Evolutionary conservation across 2,888 invertebrate species (phyloP), one percentile per base, ranked within the genome.

Genomic region (Napeogenes inachia): DNA sequence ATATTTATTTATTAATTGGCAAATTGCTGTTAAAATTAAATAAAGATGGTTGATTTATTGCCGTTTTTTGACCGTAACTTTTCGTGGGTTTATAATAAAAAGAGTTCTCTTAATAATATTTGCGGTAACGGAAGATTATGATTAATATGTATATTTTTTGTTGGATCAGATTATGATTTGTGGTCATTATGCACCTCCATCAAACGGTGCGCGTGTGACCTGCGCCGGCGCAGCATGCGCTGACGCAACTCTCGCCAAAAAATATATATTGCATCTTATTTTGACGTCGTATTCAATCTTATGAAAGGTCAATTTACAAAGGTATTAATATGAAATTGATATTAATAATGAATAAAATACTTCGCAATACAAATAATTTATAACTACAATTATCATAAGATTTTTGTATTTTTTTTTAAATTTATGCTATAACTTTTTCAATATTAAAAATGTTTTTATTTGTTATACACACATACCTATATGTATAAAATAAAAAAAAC

Each of bases 71-170:
- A 55, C 64, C 30, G 61, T 54, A 56, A 45, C 45, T 60, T 63
- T 62, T 59, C 35, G 21, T 57, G 56, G 32, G 50, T 59, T 45
- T 50, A 53, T 56, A 66, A 63, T 61, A 62, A 69, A 66, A 62
- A 61, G 57, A 62, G 54, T 60, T 50, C 59, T 60, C 57, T 62
- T 65, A 66, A 60, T 67, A 59, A 68, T 69, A 68, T 68, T 68
- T 81, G 78, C 72, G 75, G 78, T 78, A 82, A 81, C 77, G 75
- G 78, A 74, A 78, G 83, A 87, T 87, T 83, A 80, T 80, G 84
- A 87, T 88, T 84, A 81, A 85, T 86, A 82, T 77, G 73, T 70
- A 72, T 72, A 73, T 81, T 84, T 86, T 86, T 86, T 84, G 80
- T 69, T 65, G 70, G 67, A 70, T 66, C 75, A 76, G 76, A 77